Conservation (phyloP, 2,113 vertebrate species). For the Pterocles burchelli region DNA sequence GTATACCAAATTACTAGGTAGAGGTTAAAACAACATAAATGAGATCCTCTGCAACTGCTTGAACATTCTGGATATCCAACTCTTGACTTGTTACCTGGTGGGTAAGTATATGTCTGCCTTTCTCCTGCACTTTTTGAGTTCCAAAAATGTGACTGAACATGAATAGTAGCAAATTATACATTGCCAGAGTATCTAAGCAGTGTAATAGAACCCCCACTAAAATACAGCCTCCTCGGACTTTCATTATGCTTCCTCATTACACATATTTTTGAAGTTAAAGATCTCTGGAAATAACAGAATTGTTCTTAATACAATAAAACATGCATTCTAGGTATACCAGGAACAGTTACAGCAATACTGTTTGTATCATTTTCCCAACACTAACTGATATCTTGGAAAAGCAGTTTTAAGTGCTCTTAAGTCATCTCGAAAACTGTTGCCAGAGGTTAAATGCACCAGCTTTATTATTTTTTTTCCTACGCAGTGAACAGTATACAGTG, state of each 20-base stretch:
- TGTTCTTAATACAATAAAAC: not conserved
- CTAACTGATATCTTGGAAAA: not conserved
- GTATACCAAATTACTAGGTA: not conserved
- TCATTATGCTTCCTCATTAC: not conserved
- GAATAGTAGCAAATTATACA: conserved; percentile 56
- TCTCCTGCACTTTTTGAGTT: conserved; percentile 24
- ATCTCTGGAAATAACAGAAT: not conserved
- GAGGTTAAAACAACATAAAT: not conserved
- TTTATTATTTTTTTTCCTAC: not conserved
- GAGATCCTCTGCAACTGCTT: not conserved
- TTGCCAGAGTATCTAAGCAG: not conserved
- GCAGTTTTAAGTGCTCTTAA: not conserved
- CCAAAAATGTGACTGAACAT: conserved; percentile 38
- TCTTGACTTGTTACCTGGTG: not conserved
- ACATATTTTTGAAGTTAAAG: not conserved
- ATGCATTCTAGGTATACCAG: not conserved
- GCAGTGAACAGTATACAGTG: not conserved
- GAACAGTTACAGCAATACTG: not conserved
- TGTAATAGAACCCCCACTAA: not conserved
- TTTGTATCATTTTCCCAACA: not conserved
- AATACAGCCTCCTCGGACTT: conserved; percentile 16
- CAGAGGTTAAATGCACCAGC: not conserved
- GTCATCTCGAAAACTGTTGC: not conserved
- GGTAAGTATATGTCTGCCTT: conserved; percentile 19
- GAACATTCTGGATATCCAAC: not conserved